These are phyloP conservation scores for Hybos culiciformis DNA, from an alignment of 2,888 invertebrate species.

Conservation along the genomic window DNA sequence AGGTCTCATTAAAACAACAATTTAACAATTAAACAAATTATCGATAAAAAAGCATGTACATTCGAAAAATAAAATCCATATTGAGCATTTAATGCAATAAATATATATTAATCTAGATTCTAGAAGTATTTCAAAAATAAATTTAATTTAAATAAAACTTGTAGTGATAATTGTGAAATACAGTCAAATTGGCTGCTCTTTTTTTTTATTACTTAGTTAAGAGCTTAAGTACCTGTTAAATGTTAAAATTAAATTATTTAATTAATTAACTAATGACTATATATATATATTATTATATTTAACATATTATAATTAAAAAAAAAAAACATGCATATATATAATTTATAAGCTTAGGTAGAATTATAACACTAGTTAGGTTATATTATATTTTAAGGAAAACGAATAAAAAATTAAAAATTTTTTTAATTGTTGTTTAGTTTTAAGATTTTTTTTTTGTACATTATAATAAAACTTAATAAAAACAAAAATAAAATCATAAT, in stretches of 20 bases:
- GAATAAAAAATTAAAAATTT: background rate
- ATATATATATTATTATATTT: background rate
- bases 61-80: no score
- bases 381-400: background rate
- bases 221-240: conserved; percentile 4
- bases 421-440: conserved; percentile 4
- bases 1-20: no score
- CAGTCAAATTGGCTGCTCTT: conserved; percentile 2
- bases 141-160: no score
- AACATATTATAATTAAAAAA: background rate
- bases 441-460: conserved; percentile 2
- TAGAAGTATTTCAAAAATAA: no score
- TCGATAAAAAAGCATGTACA: no score
- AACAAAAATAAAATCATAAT: background rate
- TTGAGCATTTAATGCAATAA: no score
- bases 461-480: background rate
- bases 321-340: background rate
- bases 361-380: no score
- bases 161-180: no score
- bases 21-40: no score
- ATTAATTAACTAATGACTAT: background rate
- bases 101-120: no score
- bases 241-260: background rate
- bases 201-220: no score
- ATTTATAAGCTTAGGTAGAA: no score